Percentiles rank a stretch among this genome's conserved stretches.
phyloP scores from a whole-genome alignment of 2,113 vertebrate genomes.

The Rhinichthys klamathensis region DNA sequence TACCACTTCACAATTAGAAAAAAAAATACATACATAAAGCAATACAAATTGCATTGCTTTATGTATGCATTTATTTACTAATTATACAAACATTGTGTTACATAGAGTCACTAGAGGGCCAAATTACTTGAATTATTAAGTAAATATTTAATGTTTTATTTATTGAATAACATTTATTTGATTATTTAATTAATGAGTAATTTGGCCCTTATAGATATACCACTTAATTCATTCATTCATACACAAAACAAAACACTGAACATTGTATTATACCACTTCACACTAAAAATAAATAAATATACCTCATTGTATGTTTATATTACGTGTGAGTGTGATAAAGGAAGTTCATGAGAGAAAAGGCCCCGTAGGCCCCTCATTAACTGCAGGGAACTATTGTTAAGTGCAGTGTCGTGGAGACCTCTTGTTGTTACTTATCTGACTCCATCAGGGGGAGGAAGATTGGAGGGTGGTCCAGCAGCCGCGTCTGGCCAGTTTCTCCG shows the following conservation, averaged over 20 bases:
- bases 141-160: too few relatives aligned
- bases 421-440: constrained; percentile 58
- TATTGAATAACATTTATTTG: too few relatives aligned
- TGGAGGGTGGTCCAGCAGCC: constrained; percentile 59
- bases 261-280: background rate
- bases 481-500: constrained; percentile 54
- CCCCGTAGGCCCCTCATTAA: constrained; percentile 42
- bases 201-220: too few relatives aligned
- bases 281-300: background rate
- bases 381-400: constrained; percentile 53
- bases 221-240: too few relatives aligned
- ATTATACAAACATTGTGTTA: background rate
- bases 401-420: constrained; percentile 24
- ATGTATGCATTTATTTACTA: too few relatives aligned
- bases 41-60: background rate
- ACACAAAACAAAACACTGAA: too few relatives aligned
- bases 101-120: too few relatives aligned
- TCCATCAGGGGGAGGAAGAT: constrained; percentile 43
- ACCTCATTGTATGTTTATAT: too few relatives aligned
- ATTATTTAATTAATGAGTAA: too few relatives aligned
- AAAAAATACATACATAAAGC: background rate
- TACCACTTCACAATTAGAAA: too few relatives aligned
- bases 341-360: background rate
- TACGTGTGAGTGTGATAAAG: background rate
- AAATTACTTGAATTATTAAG: too few relatives aligned